A percentile compares a stretch with the other conserved stretches of the same genome.
These are phyloP conservation scores for Aporophyla lueneburgensis DNA, from an alignment of 2,888 invertebrate genomes.

Conservation along the genomic window DNA sequence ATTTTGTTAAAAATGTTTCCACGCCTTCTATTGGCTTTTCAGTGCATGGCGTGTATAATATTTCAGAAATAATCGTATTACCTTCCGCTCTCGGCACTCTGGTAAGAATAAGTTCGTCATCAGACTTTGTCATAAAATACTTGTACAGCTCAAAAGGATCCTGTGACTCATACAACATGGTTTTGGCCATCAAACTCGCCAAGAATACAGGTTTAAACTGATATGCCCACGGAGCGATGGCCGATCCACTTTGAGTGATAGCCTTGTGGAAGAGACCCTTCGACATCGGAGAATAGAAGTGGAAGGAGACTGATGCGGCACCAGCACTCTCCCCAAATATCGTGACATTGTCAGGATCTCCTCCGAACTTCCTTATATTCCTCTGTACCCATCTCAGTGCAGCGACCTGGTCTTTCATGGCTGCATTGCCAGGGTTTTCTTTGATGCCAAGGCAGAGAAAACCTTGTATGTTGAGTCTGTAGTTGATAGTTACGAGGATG, in stretches of 20 bases:
- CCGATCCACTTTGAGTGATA: constrained; percentile 84
- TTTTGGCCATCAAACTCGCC: constrained; percentile 80
- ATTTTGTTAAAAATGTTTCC: constrained; percentile 81
- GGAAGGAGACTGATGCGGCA: constrained; percentile 80
- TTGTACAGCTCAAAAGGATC: constrained; percentile 79
- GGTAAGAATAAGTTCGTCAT: constrained; percentile 78
- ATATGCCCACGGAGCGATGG: constrained; percentile 79
- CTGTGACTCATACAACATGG: constrained; percentile 76
- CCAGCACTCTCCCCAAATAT: constrained; percentile 87
- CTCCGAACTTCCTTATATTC: constrained; percentile 81
- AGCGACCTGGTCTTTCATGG: constrained; percentile 83
- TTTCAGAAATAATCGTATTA: constrained; percentile 76
- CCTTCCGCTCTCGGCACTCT: constrained; percentile 79
- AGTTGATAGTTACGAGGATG: constrained; percentile 83
- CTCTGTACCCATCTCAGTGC: constrained; percentile 81
- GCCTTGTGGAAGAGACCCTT: constrained; percentile 84
- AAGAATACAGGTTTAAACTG: constrained; percentile 80
- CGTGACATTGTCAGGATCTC: constrained; percentile 81
- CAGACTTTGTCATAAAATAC: constrained; percentile 77
- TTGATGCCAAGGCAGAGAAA: constrained; percentile 81
- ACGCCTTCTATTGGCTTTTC: constrained; percentile 80
- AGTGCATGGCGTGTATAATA: constrained; percentile 80
- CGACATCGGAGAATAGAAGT: constrained; percentile 82
- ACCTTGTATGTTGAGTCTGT: constrained; percentile 84
- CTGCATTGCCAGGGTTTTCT: constrained; percentile 85